Evolutionary conservation across 2,113 vertebrate species (phyloP).

Genomic region (Chascanopsetta lugubris): DNA sequence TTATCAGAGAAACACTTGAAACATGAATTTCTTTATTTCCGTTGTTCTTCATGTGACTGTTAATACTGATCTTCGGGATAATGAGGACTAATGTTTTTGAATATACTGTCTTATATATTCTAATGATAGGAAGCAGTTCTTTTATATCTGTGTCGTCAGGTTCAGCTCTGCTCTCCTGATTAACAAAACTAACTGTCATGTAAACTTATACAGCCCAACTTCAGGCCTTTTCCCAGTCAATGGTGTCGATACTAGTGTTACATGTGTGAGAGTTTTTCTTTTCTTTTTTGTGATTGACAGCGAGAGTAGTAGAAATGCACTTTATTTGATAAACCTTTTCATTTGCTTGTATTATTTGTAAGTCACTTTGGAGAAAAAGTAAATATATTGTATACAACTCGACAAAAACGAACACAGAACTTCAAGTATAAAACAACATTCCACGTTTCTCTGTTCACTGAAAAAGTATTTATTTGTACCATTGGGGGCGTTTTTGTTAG

Average conservation of each 20-base stretch:
- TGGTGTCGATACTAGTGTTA: slow-evolving; percentile 54
- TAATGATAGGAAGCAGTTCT: slow-evolving; percentile 51
- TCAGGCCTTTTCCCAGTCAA: slow-evolving; percentile 55
- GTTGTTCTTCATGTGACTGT: slow-evolving; percentile 62
- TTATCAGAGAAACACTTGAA: slow-evolving; percentile 64
- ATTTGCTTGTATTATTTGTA: slow-evolving; percentile 66
- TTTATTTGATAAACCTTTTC: slow-evolving; percentile 75
- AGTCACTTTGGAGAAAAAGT: slow-evolving; percentile 51
- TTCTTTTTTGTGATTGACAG: slow-evolving; percentile 43
- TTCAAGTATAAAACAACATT: slow-evolving; percentile 65
- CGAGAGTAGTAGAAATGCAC: slow-evolving; percentile 77
- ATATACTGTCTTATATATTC: slow-evolving; percentile 62
- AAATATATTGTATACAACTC: slow-evolving; percentile 64
- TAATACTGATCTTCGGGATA: slow-evolving; percentile 56
- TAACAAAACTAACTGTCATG: slow-evolving; percentile 43
- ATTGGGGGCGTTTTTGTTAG: slow-evolving; percentile 76
- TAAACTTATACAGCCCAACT: slow-evolving; percentile 49
- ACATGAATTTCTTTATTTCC: slow-evolving; percentile 36
- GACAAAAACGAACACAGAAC: slow-evolving; percentile 54
- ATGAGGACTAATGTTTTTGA: slow-evolving; percentile 54
- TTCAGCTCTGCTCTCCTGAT: slow-evolving; percentile 40
- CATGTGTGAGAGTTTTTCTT: slow-evolving; percentile 48
- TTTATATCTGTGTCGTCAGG: slow-evolving; percentile 56
- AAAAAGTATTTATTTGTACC: slow-evolving; percentile 70
- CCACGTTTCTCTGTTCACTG: slow-evolving; percentile 69